A percentile compares a stretch with the other conserved stretches of the same genome.
phyloP scores from a whole-genome alignment of 2,797 vertebrate genomes.

The Otolemur crassicaudatus region DNA sequence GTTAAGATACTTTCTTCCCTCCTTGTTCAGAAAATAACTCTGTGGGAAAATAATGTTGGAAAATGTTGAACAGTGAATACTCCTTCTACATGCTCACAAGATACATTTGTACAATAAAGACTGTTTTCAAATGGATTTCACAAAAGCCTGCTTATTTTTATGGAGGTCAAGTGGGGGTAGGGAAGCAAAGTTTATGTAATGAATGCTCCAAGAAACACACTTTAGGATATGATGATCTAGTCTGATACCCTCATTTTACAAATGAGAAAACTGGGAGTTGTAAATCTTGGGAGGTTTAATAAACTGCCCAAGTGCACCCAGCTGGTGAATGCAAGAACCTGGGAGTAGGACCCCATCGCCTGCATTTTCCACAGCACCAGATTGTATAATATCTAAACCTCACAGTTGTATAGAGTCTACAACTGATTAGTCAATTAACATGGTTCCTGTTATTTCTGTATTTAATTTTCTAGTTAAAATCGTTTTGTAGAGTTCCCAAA shows the following conservation, averaged over 20 bases:
- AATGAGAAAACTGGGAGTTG: not conserved
- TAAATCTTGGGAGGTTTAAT: not conserved
- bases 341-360: not conserved
- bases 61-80: not conserved
- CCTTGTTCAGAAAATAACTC: constrained; percentile 12
- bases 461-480: constrained; percentile 27
- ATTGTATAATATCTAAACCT: not conserved
- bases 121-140: not conserved
- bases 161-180: not conserved
- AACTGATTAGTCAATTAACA: not conserved
- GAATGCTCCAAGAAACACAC: not conserved
- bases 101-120: not conserved
- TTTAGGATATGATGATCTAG: not conserved
- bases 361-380: too few species aligned
- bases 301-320: not conserved
- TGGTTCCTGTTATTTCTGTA: not conserved
- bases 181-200: not conserved
- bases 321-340: not conserved
- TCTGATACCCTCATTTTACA: not conserved
- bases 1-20: not conserved
- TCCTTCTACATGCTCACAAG: not conserved
- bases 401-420: not conserved
- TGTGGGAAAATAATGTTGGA: not conserved
- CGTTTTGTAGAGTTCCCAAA: not conserved
- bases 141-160: not conserved